Base-by-base conservation (phyloP, 2,113 vertebrate species). In the Bettongia penicillata region DNA sequence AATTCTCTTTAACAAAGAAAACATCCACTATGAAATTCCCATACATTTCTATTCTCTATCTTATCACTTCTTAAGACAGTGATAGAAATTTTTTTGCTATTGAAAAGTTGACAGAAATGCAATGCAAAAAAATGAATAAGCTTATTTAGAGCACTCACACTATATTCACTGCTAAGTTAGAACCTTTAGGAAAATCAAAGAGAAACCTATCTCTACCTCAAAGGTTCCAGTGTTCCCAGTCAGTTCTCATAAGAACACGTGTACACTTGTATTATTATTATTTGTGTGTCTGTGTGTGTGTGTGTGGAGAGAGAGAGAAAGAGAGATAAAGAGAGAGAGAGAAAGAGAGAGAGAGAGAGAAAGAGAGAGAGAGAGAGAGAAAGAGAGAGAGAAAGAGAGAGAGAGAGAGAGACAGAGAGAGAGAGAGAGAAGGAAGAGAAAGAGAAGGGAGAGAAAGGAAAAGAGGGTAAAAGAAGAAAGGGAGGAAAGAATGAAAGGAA, bases 401-500 rank as follows among this genome's bases (percentile, higher is more conserved):
- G 48, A 48, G 48, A 3, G 1, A n/a, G n/a, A 7, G 8, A 8
- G 19, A 19, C 0, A 16, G n/a, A 0, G 8, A 8, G n/a, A n/a
- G n/a, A n/a, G n/a, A 57, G 8, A 57, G 55, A 28, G 55, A 57
- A 3, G 12, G 1, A n/a, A 7, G 8, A 8, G 19, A 19, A 1
- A 16, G n/a, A 0, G 8, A 8, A n/a, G 19, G 2, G 31, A n/a
- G 6, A n/a, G 3, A 14, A 55, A 19, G 37, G 6, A 77, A 6
- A 12, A 22, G 48, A 48, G 48, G 48, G 48, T 48, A 48, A 8
- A n/a, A 19, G 2, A 16, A 77, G 3, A 2, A 2, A n/a, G 19
- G 2, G 31, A n/a, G 6, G 12, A 14, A 55, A 19, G 37, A 1
- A 77, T 6, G 16, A 22, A n/a, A 2, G 68, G 14, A 68, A 68